phyloP scores from a whole-genome alignment of 2,888 invertebrate species.

The Coenonympha arcania region DNA sequence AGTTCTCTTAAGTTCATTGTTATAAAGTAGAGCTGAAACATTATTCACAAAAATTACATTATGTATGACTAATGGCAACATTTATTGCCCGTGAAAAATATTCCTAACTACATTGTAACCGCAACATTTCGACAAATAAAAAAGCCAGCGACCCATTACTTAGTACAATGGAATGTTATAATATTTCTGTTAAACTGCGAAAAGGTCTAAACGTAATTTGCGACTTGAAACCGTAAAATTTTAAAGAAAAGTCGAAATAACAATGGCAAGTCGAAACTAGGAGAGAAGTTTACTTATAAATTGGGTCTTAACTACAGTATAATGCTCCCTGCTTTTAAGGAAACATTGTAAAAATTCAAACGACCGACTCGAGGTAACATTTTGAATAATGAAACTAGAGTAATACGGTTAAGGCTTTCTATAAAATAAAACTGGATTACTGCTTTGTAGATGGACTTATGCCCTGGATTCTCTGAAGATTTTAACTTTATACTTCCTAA shows the following conservation, averaged over 20 bases:
- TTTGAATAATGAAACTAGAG: slow-evolving; percentile 11
- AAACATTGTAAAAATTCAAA: slow-evolving; percentile 16
- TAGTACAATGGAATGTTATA: slow-evolving; percentile 2
- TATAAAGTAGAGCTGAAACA: not conserved
- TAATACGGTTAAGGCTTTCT: slow-evolving; percentile 1
- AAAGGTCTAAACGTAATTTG: slow-evolving; percentile 6
- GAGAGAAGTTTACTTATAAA: slow-evolving; percentile 17
- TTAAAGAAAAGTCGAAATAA: slow-evolving; percentile 14
- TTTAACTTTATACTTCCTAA: not conserved
- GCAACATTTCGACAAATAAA: not conserved
- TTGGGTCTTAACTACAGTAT: slow-evolving; percentile 11
- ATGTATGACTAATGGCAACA: not conserved
- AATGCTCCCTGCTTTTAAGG: slow-evolving; percentile 15
- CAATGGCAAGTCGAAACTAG: slow-evolving; percentile 11
- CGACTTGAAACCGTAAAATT: slow-evolving; percentile 5
- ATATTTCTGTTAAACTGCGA: slow-evolving; percentile 8
- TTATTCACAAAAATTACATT: not conserved
- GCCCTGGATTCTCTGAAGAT: not conserved
- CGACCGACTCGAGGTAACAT: slow-evolving; percentile 11
- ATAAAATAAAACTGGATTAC: slow-evolving; percentile 6
- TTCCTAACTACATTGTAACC: not conserved
- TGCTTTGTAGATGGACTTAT: not conserved
- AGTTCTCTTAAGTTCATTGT: not conserved
- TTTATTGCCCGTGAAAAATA: slow-evolving; percentile 4
- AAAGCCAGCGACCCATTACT: slow-evolving; percentile 3